A percentile compares a stretch with the other conserved stretches of the same genome.
These are phyloP conservation scores for Tachina lurida DNA, from an alignment of 2,888 invertebrate species.

Conservation along the genomic window DNA sequence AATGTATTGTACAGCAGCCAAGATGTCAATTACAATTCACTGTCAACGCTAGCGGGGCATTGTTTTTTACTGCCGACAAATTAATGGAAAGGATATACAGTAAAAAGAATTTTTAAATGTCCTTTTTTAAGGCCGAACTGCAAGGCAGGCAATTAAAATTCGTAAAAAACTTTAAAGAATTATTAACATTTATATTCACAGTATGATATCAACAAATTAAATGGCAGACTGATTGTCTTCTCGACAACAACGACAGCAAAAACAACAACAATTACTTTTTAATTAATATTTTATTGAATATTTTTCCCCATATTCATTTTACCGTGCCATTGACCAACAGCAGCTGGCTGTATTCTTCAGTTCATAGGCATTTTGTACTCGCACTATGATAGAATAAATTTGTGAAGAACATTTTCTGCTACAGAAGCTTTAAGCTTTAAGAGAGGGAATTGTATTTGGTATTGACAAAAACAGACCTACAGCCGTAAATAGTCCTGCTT, in stretches of 20 bases:
- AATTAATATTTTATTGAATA: constrained; percentile 22
- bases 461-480: too few species aligned
- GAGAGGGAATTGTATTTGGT: too few species aligned
- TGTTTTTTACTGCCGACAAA: constrained; percentile 5
- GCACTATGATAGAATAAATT: constrained; percentile 83
- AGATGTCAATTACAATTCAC: constrained; percentile 64
- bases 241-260: neutral
- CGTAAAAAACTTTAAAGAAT: constrained; percentile 76
- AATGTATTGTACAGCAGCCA: constrained; percentile 75
- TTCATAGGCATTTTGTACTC: constrained; percentile 83
- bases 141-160: constrained; percentile 76
- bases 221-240: constrained; percentile 22
- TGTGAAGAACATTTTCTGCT: constrained; percentile 81
- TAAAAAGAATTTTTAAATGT: constrained; percentile 77
- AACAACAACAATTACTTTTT: neutral
- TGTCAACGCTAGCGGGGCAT: neutral
- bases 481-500: too few species aligned
- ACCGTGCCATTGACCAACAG: constrained; percentile 85
- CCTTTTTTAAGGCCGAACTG: constrained; percentile 75
- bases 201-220: constrained; percentile 71
- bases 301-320: constrained; percentile 16
- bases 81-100: constrained; percentile 38
- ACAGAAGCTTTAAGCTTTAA: too few species aligned
- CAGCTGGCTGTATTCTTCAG: constrained; percentile 84
- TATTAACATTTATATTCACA: constrained; percentile 79